A percentile compares a stretch with the other conserved stretches of the same genome.
Evolutionary conservation across 2,113 vertebrate genomes (phyloP).

Genomic region (Pycnonotus jocosus): DNA sequence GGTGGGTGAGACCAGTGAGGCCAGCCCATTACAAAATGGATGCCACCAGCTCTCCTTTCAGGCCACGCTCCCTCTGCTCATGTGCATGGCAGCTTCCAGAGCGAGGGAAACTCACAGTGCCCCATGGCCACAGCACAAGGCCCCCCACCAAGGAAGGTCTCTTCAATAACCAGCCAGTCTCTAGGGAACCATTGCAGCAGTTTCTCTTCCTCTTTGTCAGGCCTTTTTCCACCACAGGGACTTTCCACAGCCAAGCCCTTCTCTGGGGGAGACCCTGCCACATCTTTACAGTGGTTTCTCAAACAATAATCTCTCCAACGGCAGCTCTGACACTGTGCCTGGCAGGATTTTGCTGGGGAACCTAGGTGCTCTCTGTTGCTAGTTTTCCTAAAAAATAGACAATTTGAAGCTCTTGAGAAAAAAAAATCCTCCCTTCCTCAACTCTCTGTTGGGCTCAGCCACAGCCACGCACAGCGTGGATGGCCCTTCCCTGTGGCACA

Average conservation of each 20-base stretch:
- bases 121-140: not conserved
- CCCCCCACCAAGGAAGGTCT: not conserved
- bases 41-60: not conserved
- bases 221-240: not conserved
- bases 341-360: accelerated
- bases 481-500: not conserved
- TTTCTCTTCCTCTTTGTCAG: slow-evolving; percentile 41
- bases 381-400: not conserved
- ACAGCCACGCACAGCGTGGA: not conserved
- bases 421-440: not conserved
- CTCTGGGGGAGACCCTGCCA: not conserved
- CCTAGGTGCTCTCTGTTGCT: not conserved
- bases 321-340: not conserved
- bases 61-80: accelerated
- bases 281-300: not conserved
- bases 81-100: not conserved
- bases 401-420: not conserved
- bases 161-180: not conserved
- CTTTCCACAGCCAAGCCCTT: not conserved
- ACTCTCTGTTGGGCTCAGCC: not conserved
- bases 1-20: accelerated
- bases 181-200: not conserved
- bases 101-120: not conserved
- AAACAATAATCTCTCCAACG: not conserved
- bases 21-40: not conserved